These are phyloP conservation scores for Antedon mediterranea DNA, from an alignment of 53 echinoderm and acorn worm genomes.

Conservation along the genomic window DNA sequence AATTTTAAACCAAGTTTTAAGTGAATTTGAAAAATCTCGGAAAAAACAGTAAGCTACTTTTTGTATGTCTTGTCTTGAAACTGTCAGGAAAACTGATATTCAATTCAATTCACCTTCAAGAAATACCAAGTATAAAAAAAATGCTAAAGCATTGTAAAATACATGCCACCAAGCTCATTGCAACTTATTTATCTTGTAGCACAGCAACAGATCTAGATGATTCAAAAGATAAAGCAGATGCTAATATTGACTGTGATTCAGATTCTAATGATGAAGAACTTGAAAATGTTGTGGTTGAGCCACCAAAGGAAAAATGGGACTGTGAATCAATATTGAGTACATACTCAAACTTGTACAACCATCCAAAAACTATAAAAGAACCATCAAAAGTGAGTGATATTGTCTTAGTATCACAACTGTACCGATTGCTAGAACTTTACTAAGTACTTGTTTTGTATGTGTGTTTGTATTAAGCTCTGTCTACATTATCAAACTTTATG, in stretches of 20 bases:
- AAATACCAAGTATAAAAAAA: too few relatives aligned
- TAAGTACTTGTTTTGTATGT: too few relatives aligned
- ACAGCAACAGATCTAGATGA: not conserved
- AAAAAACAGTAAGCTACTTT: slow-evolving; percentile 6
- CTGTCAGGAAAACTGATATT: too few relatives aligned
- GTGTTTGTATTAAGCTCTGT: too few relatives aligned
- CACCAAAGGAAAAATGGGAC: slow-evolving; percentile 63
- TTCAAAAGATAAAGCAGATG: not conserved
- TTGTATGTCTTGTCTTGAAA: not conserved
- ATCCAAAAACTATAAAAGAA: slow-evolving; percentile 75
- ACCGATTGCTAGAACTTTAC: too few relatives aligned
- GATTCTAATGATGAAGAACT: slow-evolving; percentile 25
- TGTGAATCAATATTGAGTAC: slow-evolving; percentile 92
- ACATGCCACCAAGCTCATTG: too few relatives aligned
- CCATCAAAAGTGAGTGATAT: slow-evolving; percentile 13
- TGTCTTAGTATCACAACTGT: not conserved
- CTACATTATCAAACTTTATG: too few relatives aligned
- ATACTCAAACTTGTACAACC: slow-evolving; percentile 86
- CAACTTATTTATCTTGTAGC: not conserved
- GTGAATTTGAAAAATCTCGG: slow-evolving; percentile 44
- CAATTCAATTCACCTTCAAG: too few relatives aligned
- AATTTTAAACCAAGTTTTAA: slow-evolving; percentile 50
- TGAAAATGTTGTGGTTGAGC: slow-evolving; percentile 47
- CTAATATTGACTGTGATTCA: not conserved
- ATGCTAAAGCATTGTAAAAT: too few relatives aligned